Conservation (phyloP, 2,113 vertebrate species). For the Meleagris gallopavo region DNA sequence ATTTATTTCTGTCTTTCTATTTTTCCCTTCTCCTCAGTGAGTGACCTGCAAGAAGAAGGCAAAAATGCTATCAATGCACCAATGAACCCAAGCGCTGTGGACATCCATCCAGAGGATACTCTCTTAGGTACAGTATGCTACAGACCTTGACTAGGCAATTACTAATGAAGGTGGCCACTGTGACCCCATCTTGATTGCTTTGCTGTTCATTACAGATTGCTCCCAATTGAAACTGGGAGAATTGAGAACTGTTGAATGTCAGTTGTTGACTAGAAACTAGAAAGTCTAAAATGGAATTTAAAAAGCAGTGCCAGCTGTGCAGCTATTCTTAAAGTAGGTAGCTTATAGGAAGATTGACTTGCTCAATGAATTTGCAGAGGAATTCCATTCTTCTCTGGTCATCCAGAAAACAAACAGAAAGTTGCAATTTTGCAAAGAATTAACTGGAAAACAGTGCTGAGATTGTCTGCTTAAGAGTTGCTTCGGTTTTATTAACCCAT, state of each 20-base stretch:
- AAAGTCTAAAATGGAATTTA: background rate
- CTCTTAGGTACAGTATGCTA: conserved; percentile 82
- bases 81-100: conserved; percentile 78
- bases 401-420: background rate
- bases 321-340: background rate
- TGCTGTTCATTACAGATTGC: background rate
- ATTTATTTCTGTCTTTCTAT: background rate
- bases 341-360: background rate
- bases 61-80: conserved; percentile 94
- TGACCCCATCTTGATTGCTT: background rate
- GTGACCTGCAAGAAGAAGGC: conserved; percentile 94
- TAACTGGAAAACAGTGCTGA: background rate
- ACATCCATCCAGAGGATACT: conserved; percentile 91
- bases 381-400: background rate
- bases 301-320: background rate
- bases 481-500: background rate
- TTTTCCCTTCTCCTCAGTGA: conserved; percentile 80
- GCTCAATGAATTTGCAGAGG: background rate
- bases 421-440: background rate
- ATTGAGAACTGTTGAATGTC: background rate
- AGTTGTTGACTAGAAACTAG: background rate
- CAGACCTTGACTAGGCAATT: background rate
- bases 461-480: background rate
- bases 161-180: background rate
- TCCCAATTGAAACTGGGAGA: background rate